phyloP scores from a whole-genome alignment of 2,113 vertebrate species.

The Sinocyclocheilus maitianheensis region DNA sequence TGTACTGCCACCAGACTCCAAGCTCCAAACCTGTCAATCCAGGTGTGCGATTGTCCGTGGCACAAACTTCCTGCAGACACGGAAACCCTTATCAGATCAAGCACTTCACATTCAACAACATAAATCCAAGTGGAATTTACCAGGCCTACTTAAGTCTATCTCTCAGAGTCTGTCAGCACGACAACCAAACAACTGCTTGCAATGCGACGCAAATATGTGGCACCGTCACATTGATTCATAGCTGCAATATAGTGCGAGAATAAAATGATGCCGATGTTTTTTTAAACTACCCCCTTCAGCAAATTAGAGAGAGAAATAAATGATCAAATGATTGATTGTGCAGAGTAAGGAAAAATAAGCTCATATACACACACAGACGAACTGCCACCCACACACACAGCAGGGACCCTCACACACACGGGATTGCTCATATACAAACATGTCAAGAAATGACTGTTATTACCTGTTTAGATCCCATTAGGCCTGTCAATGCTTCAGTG shows the following conservation, averaged over 20 bases:
- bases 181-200: constrained; percentile 30
- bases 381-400: constrained; percentile 18
- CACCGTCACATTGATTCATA: constrained; percentile 56
- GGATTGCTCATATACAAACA: constrained; percentile 29
- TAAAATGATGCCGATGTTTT: constrained; percentile 58
- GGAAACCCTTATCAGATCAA: constrained; percentile 59
- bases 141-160: constrained; percentile 51
- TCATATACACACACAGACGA: constrained; percentile 24
- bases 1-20: constrained; percentile 30
- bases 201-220: constrained; percentile 42
- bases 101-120: constrained; percentile 43
- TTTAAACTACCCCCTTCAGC: constrained; percentile 40
- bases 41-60: constrained; percentile 34
- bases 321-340: constrained; percentile 56
- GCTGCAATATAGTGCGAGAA: constrained; percentile 52
- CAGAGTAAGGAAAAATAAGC: constrained; percentile 30
- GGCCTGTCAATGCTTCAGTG: constrained; percentile 20
- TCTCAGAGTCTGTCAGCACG: constrained; percentile 33
- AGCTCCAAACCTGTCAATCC: constrained; percentile 48
- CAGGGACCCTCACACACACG: not conserved
- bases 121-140: constrained; percentile 49
- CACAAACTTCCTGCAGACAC: constrained; percentile 48
- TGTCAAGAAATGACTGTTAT: constrained; percentile 38
- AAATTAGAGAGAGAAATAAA: constrained; percentile 37
- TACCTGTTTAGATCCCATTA: constrained; percentile 43